Evolutionary conservation across 2,797 vertebrate genomes (phyloP).

Genomic region (Amazonetta brasiliensis): DNA sequence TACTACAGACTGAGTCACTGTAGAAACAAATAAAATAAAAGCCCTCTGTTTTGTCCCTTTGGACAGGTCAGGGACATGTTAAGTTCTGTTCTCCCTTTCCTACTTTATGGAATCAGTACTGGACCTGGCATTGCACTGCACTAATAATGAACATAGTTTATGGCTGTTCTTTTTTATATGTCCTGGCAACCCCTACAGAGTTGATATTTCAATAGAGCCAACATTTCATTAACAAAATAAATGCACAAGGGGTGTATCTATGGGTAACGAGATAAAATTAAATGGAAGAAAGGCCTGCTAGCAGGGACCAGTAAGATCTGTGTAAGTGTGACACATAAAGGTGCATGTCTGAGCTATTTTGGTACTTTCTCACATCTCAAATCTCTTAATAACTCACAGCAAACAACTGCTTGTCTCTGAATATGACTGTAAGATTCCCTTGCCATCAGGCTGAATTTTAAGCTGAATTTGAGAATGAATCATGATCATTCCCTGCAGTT

Average conservation of each 20-base stretch:
- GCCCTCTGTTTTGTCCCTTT: constrained; percentile 75
- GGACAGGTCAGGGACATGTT: constrained; percentile 75
- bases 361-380: constrained; percentile 3
- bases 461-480: neutral
- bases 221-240: constrained; percentile 59
- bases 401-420: neutral
- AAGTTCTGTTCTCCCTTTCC: constrained; percentile 53
- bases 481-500: neutral
- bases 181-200: constrained; percentile 43
- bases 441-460: constrained; percentile 3
- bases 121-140: constrained; percentile 24
- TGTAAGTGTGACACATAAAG: neutral
- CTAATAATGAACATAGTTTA: constrained; percentile 54
- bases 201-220: constrained; percentile 30
- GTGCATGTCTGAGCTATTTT: constrained; percentile 16
- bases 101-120: constrained; percentile 35
- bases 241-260: neutral
- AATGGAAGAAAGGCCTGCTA: constrained; percentile 5
- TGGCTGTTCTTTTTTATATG: constrained; percentile 32
- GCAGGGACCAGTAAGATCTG: neutral
- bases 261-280: constrained; percentile 32
- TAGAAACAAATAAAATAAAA: constrained; percentile 84
- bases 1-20: constrained; percentile 83
- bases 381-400: constrained; percentile 6
- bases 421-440: neutral